Conservation (phyloP, 2,113 vertebrate species). For the Indri indri region DNA sequence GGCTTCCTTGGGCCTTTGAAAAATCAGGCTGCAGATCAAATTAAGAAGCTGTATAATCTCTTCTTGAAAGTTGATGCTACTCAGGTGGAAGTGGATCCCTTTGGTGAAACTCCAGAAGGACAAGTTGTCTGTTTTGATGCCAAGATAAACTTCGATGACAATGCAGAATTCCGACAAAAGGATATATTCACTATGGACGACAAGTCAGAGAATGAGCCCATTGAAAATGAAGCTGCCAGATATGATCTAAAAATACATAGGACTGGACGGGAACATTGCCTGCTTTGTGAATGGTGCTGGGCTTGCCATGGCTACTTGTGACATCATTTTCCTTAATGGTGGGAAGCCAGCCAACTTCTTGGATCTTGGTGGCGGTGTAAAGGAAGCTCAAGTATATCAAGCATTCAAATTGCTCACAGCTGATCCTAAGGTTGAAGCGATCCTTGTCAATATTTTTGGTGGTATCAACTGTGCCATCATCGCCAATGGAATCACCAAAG, state of each 20-base stretch:
- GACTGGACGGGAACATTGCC: constrained; percentile 98
- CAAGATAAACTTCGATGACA: constrained; percentile 99
- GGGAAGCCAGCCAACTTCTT: constrained; percentile 98
- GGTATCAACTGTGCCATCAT: constrained; percentile 99
- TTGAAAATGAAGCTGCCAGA: constrained; percentile 95
- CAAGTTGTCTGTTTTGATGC: constrained; percentile 99
- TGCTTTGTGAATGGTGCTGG: constrained; percentile 99
- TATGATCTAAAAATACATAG: constrained; percentile 98
- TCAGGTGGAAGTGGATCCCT: constrained; percentile 99
- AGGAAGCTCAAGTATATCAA: constrained; percentile 97
- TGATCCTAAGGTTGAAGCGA: constrained; percentile 98
- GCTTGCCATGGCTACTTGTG: constrained; percentile 99
- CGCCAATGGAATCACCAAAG: constrained; percentile 98
- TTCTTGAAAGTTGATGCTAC: constrained; percentile 99
- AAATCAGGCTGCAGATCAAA: constrained; percentile 98
- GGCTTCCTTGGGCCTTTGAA: constrained; percentile 95
- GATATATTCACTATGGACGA: constrained; percentile 97
- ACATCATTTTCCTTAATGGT: constrained; percentile 97
- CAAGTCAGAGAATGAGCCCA: constrained; percentile 94
- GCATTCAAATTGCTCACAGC: constrained; percentile 97
- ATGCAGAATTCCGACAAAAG: constrained; percentile 98
- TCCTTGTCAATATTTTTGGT: constrained; percentile 98
- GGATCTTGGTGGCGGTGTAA: constrained; percentile 97
- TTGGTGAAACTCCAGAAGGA: constrained; percentile 98
- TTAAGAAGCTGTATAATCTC: constrained; percentile 98